phyloP scores from a whole-genome alignment of 2,888 invertebrate species.

The Sthenelais limicola region DNA sequence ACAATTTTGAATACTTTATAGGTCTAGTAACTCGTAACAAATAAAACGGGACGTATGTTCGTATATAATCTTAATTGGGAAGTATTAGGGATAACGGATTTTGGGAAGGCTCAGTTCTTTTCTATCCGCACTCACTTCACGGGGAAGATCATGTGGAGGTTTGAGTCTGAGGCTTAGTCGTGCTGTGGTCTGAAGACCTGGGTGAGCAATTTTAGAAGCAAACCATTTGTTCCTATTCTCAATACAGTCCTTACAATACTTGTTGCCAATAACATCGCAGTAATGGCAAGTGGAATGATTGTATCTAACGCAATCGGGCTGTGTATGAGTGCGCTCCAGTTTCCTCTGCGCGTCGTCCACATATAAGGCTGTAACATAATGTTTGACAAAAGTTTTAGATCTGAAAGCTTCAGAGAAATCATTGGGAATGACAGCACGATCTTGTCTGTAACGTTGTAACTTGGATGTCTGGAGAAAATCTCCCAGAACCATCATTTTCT shows the following conservation, averaged over 20 bases:
- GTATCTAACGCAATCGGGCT: neutral
- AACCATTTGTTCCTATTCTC: conserved; percentile 37
- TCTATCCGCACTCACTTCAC: no score
- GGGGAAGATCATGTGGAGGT: no score
- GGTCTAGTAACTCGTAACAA: no score
- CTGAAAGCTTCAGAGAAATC: conserved; percentile 5
- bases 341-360: conserved; percentile 14
- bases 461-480: conserved; percentile 28
- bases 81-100: no score
- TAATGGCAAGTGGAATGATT: conserved; percentile 6
- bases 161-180: no score
- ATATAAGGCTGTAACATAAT: conserved; percentile 17
- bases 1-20: no score
- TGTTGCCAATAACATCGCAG: conserved; percentile 42
- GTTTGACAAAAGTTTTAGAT: neutral
- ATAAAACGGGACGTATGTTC: no score
- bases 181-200: no score
- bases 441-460: conserved; percentile 9
- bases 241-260: conserved; percentile 37
- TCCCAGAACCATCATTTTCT: conserved; percentile 31
- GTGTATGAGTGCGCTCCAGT: neutral
- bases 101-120: no score
- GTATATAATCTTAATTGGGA: no score
- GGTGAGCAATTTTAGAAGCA: conserved; percentile 7
- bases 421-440: conserved; percentile 27